Conservation (phyloP, 2,113 vertebrate species). For the Uropsilus gracilis region DNA sequence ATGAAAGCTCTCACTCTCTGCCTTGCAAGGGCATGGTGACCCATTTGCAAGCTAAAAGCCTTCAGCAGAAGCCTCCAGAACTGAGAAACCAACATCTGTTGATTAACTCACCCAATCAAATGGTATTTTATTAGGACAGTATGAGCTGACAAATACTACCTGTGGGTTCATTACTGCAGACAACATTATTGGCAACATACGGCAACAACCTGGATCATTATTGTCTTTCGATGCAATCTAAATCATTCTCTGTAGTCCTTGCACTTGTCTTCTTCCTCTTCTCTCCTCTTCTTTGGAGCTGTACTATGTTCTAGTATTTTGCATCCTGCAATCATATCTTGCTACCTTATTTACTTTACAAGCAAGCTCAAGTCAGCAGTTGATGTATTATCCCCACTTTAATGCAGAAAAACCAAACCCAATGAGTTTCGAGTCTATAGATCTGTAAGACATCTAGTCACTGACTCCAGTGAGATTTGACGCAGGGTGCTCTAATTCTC, state of each 20-base stretch:
- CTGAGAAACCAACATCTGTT: neutral
- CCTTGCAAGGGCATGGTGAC: too few relatives aligned
- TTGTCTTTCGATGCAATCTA: neutral
- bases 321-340: neutral
- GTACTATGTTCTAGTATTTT: neutral
- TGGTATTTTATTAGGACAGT: neutral
- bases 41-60: too few relatives aligned
- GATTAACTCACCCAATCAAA: neutral
- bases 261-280: neutral
- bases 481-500: fast-evolving
- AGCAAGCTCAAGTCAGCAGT: too few relatives aligned
- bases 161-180: too few relatives aligned
- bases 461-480: too few relatives aligned
- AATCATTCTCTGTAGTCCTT: neutral
- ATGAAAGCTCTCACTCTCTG: too few relatives aligned
- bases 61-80: too few relatives aligned
- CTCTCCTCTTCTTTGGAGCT: neutral
- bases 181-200: too few relatives aligned
- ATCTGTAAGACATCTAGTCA: neutral
- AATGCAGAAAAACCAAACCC: neutral
- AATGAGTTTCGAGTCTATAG: neutral
- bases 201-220: neutral
- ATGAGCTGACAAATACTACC: neutral
- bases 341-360: too few relatives aligned
- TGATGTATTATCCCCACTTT: neutral